Conservation (phyloP, 1,140 invertebrate species). For the Wasmannia auropunctata region DNA sequence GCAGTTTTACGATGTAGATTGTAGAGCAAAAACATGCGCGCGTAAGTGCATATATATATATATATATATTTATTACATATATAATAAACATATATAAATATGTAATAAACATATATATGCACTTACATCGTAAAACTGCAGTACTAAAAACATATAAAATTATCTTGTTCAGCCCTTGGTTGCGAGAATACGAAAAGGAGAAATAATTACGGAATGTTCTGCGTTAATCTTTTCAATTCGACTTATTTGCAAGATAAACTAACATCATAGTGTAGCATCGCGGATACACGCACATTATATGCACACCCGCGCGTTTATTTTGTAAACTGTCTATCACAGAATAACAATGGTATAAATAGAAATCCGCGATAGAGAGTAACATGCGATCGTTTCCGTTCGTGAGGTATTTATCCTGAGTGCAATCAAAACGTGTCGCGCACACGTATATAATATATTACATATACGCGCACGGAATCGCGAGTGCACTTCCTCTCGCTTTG, state of each 20-base stretch:
- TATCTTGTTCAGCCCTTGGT: neutral
- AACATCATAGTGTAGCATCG: conserved; percentile 44
- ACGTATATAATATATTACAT: no score
- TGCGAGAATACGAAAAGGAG: no score
- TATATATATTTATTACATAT: no score
- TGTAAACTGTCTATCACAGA: conserved; percentile 70
- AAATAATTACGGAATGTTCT: neutral
- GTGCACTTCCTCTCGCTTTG: neutral
- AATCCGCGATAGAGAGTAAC: conserved; percentile 42
- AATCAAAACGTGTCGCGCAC: no score
- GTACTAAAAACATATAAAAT: no score
- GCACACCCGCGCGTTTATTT: neutral
- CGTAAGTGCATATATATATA: no score
- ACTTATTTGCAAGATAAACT: conserved; percentile 38
- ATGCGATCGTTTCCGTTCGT: conserved; percentile 33
- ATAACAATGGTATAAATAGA: conserved; percentile 68
- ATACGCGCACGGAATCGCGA: neutral
- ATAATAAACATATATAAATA: no score
- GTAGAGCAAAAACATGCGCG: no score
- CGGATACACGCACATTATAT: neutral
- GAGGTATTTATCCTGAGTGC: neutral
- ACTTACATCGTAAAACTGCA: no score
- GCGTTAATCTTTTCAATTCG: conserved; percentile 7
- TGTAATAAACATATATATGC: no score
- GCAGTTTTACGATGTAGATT: no score